Percentiles rank a stretch among this genome's conserved stretches.
phyloP scores from a whole-genome alignment of 2,113 vertebrate species.

The Tapirus terrestris region DNA sequence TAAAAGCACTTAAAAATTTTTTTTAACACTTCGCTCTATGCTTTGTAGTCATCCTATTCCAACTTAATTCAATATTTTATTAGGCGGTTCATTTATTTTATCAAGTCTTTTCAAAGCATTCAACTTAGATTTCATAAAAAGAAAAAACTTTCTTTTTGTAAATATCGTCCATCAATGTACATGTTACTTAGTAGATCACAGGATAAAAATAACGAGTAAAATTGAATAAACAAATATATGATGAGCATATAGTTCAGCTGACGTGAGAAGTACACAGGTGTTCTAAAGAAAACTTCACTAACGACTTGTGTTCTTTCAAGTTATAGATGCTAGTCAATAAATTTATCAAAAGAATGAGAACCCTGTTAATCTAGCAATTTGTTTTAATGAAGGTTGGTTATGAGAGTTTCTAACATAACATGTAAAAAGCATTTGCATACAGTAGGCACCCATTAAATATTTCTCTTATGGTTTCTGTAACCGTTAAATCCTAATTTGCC shows the following conservation, averaged over 20 bases:
- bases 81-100: neutral
- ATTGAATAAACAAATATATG: neutral
- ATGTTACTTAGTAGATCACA: neutral
- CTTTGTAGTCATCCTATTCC: neutral
- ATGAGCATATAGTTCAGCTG: neutral
- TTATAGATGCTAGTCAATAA: neutral
- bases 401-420: neutral
- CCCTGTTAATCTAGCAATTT: neutral
- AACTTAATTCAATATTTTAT: conserved; percentile 20
- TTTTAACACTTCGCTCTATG: neutral
- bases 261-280: neutral
- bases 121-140: neutral
- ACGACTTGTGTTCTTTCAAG: neutral
- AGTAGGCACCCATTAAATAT: neutral
- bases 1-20: neutral
- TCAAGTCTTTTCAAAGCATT: neutral
- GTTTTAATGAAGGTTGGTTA: neutral
- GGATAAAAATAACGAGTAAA: conserved; percentile 5
- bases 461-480: neutral
- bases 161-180: neutral
- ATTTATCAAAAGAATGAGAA: neutral
- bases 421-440: neutral
- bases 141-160: conserved; percentile 13
- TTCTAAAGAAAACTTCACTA: neutral
- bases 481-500: conserved; percentile 41